phyloP scores from a whole-genome alignment of 2,113 vertebrate species.

The Etheostoma cragini region DNA sequence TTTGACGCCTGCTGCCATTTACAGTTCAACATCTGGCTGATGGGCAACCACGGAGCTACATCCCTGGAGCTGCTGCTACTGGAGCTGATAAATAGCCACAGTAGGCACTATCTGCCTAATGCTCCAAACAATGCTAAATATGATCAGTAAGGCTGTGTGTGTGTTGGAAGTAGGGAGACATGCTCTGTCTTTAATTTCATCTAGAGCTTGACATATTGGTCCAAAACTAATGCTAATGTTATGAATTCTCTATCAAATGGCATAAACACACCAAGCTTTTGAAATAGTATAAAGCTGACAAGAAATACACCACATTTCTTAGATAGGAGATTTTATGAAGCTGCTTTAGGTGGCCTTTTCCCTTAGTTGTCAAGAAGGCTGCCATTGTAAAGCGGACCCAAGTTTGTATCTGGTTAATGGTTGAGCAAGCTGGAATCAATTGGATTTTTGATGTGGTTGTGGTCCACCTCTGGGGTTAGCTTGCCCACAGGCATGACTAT shows the following conservation, averaged over 20 bases:
- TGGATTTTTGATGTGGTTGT: slow-evolving; percentile 51
- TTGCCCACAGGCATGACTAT: slow-evolving; percentile 63
- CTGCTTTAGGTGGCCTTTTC: slow-evolving; percentile 52
- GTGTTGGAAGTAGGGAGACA: neutral
- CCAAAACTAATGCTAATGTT: neutral
- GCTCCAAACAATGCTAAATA: slow-evolving; percentile 24
- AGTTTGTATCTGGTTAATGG: slow-evolving; percentile 47
- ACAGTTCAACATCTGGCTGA: slow-evolving; percentile 49
- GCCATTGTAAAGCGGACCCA: slow-evolving; percentile 36
- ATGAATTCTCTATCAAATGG: slow-evolving; percentile 3
- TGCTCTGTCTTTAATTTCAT: slow-evolving; percentile 10
- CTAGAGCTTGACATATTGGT: neutral
- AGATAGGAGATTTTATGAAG: slow-evolving; percentile 11
- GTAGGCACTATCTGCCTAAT: slow-evolving; percentile 18
- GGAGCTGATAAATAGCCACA: slow-evolving; percentile 52
- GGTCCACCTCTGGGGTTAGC: slow-evolving; percentile 61
- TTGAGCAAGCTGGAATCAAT: slow-evolving; percentile 59
- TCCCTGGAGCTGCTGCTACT: slow-evolving; percentile 47
- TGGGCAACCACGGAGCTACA: slow-evolving; percentile 5
- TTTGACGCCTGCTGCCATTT: slow-evolving; percentile 48
- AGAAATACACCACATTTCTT: slow-evolving; percentile 11
- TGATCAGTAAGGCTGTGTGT: slow-evolving; percentile 16
- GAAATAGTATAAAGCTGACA: neutral
- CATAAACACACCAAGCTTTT: neutral
- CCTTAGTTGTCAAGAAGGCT: slow-evolving; percentile 38